Percentiles rank a stretch among this genome's conserved stretches.
phyloP scores from a whole-genome alignment of 2,797 vertebrate species.

The Pseudopleuronectes americanus region DNA sequence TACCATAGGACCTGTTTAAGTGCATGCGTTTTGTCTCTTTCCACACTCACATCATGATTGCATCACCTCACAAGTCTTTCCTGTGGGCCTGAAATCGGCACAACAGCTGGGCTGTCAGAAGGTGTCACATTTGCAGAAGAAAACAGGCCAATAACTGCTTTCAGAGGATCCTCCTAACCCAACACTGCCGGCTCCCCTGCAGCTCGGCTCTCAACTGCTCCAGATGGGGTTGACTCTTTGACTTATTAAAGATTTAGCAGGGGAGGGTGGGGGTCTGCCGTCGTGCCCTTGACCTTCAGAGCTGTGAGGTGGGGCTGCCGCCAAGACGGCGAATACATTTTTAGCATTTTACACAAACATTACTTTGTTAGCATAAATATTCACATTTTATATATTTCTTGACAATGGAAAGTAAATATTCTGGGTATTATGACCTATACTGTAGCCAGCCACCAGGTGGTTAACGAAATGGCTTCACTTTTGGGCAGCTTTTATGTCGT shows the following conservation, averaged over 20 bases:
- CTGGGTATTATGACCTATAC: too few relatives aligned
- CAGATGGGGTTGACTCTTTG: conserved; percentile 56
- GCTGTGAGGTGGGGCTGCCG: conserved; percentile 1
- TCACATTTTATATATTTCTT: too few relatives aligned
- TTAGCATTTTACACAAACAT: too few relatives aligned
- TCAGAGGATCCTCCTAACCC: conserved; percentile 55
- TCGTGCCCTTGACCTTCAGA: conserved; percentile 65
- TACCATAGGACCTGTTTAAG: conserved; percentile 12
- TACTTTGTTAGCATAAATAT: too few relatives aligned
- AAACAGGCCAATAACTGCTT: conserved; percentile 47
- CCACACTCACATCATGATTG: conserved; percentile 50
- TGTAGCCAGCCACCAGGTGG: too few relatives aligned
- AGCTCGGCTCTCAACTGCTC: conserved; percentile 58
- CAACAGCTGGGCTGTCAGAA: conserved; percentile 73
- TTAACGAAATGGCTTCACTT: too few relatives aligned
- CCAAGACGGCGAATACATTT: conserved; percentile 20
- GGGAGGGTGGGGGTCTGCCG: conserved; percentile 35
- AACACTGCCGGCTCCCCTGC: conserved; percentile 37
- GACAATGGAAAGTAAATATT: too few relatives aligned
- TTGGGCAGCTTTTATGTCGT: too few relatives aligned
- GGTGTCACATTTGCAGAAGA: conserved; percentile 51
- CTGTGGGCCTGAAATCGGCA: conserved; percentile 46
- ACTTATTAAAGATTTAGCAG: conserved; percentile 72
- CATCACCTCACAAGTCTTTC: conserved; percentile 62
- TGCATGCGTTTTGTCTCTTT: not conserved